phyloP scores from a whole-genome alignment of 2,113 vertebrate genomes.

The Micronycteris hirsuta region DNA sequence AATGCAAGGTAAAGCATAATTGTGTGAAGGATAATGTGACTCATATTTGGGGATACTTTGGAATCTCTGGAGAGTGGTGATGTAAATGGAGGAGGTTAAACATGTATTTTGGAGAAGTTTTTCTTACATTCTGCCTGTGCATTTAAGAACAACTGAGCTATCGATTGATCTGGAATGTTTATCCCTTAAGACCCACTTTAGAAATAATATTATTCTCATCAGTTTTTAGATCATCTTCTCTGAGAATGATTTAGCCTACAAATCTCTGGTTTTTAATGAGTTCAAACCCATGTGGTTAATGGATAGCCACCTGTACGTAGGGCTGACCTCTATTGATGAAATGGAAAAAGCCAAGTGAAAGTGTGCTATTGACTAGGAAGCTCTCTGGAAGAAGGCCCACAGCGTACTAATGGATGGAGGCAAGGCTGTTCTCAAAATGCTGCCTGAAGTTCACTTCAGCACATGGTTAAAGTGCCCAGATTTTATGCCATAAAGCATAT shows the following conservation, averaged over 20 bases:
- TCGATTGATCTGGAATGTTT: not conserved
- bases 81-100: not conserved
- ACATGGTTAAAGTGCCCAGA: not conserved
- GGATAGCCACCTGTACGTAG: not conserved
- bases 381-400: not conserved
- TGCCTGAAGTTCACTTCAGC: not conserved
- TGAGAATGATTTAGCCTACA: constrained; percentile 30
- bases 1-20: not conserved
- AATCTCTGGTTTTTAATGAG: not conserved
- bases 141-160: not conserved
- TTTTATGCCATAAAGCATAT: not conserved
- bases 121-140: not conserved
- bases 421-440: not conserved
- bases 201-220: not conserved
- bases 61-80: not conserved
- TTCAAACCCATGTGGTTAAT: not conserved
- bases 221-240: constrained; percentile 5
- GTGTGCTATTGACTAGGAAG: not conserved
- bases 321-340: constrained; percentile 3
- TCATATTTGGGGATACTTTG: not conserved
- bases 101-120: not conserved
- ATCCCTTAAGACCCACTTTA: not conserved
- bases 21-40: not conserved
- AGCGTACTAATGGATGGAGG: not conserved
- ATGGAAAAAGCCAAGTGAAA: not conserved